Percentiles rank a stretch among this genome's conserved stretches.
Evolutionary conservation across 2,113 vertebrate species (phyloP).

Genomic region (Polyodon spathula): DNA sequence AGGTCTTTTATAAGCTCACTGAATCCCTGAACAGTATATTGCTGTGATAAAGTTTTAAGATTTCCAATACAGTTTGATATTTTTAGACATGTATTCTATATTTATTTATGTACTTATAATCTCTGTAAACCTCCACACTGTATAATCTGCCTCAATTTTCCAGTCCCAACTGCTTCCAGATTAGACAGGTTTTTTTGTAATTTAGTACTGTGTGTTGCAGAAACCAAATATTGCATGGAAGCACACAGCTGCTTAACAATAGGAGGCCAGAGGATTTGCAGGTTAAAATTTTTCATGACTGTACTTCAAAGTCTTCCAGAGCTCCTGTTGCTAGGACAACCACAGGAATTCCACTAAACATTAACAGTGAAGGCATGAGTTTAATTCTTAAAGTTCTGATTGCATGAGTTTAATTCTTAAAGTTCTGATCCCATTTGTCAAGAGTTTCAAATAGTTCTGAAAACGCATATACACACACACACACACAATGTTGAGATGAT

Average conservation of each 20-base stretch:
- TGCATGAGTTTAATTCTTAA: constrained; percentile 54
- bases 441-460: constrained; percentile 7
- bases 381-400: too few species aligned
- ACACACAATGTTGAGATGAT: constrained; percentile 7
- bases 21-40: too few species aligned
- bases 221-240: too few species aligned
- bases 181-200: neutral
- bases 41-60: too few species aligned
- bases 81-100: too few species aligned
- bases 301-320: constrained; percentile 45
- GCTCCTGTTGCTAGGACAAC: constrained; percentile 42
- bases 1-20: too few species aligned
- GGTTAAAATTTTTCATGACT: constrained; percentile 31
- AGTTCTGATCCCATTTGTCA: constrained; percentile 4
- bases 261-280: constrained; percentile 29
- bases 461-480: neutral
- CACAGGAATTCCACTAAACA: constrained; percentile 45
- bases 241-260: constrained; percentile 33
- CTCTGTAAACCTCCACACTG: neutral
- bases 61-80: too few species aligned
- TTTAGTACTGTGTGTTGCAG: neutral
- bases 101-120: too few species aligned
- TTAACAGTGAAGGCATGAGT: constrained; percentile 45
- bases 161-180: neutral
- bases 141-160: neutral